phyloP scores from a whole-genome alignment of 2,113 vertebrate genomes.

The Hypocryptadius cinnamomeus region DNA sequence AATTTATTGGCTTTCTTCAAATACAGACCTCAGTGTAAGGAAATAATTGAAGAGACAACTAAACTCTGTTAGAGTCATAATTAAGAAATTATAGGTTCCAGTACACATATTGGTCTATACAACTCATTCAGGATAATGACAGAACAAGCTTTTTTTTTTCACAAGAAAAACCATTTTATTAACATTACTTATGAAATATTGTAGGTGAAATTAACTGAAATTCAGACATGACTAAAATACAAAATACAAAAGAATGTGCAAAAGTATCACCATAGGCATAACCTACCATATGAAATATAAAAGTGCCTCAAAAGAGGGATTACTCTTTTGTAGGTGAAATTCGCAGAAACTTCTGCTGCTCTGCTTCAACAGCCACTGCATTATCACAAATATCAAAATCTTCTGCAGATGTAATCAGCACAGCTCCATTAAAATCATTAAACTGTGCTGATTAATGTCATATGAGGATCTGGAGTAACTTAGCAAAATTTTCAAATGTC shows the following conservation, averaged over 20 bases:
- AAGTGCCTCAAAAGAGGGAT: neutral
- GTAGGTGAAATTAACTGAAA: neutral
- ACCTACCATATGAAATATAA: neutral
- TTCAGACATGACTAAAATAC: neutral
- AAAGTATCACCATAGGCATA: neutral
- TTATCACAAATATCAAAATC: neutral
- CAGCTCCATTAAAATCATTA: neutral
- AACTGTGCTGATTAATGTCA: neutral
- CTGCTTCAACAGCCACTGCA: neutral
- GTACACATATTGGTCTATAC: neutral
- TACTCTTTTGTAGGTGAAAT: neutral
- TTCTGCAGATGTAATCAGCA: neutral
- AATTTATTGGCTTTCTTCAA: conserved; percentile 3
- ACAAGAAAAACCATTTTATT: neutral
- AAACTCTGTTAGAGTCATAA: neutral
- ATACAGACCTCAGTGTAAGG: neutral
- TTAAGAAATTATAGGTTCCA: neutral
- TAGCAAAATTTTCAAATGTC: neutral
- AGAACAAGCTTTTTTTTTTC: neutral
- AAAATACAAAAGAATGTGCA: conserved; percentile 4
- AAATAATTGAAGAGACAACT: neutral
- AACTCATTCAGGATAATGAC: neutral
- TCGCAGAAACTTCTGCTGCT: neutral
- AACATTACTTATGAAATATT: neutral
- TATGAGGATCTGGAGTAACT: neutral